Evolutionary conservation across 2,113 vertebrate species (phyloP).

Genomic region (Oenanthe melanoleuca): DNA sequence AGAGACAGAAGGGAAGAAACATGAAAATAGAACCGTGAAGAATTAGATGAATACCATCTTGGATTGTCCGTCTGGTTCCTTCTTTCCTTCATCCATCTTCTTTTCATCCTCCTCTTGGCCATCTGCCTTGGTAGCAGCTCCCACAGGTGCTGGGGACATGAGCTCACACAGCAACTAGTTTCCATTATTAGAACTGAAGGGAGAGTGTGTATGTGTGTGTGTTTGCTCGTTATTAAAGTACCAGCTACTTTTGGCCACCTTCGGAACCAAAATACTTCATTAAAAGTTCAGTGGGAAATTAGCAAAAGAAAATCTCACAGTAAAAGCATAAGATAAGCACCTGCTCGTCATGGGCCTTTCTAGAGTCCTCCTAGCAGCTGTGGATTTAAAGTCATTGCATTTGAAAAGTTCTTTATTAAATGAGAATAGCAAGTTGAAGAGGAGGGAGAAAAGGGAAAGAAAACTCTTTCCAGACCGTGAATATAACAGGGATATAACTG

Average conservation of each 20-base stretch:
- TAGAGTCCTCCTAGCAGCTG: not conserved
- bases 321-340: not conserved
- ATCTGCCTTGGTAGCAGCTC: slow-evolving; percentile 28
- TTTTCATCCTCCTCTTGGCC: slow-evolving; percentile 17
- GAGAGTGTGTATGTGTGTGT: not conserved
- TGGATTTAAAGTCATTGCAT: not conserved
- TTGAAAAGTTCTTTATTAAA: not conserved
- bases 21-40: not conserved
- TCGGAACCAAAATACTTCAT: not conserved
- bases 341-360: not conserved
- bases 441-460: rapidly evolving
- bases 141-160: not conserved
- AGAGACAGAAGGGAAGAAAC: slow-evolving; percentile 11
- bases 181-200: not conserved
- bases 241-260: not conserved
- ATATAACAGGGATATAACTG: not conserved
- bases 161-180: not conserved
- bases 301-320: not conserved
- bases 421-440: not conserved
- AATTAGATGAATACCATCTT: slow-evolving; percentile 5
- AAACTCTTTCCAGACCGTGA: not conserved
- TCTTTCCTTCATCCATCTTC: not conserved
- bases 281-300: not conserved
- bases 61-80: not conserved
- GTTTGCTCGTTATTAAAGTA: not conserved